Evolutionary conservation across 2,113 vertebrate genomes (phyloP).

Genomic region (Melierax canorus): DNA sequence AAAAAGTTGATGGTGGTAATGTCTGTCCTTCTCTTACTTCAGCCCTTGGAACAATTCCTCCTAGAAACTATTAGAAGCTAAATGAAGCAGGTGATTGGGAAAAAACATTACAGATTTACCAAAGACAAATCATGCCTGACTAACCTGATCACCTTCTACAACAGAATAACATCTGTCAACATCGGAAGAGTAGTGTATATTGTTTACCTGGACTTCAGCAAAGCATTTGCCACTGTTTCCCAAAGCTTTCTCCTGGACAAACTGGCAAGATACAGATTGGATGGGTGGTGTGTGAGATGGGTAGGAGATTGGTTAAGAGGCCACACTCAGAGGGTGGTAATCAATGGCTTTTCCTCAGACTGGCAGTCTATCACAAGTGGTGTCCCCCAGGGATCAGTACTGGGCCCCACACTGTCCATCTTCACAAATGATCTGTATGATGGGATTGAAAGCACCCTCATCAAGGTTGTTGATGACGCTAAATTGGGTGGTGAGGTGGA

Average conservation of each 20-base stretch:
- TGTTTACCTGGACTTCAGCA: not conserved
- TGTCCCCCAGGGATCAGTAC: not conserved
- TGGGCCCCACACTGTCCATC: not conserved
- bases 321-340: not conserved
- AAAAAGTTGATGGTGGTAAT: not conserved
- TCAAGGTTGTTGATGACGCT: not conserved
- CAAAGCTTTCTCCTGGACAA: not conserved
- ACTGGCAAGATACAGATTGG: not conserved
- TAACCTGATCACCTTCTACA: not conserved
- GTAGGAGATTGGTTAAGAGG: not conserved
- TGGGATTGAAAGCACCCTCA: not conserved
- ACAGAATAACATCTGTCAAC: not conserved
- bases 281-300: not conserved
- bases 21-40: not conserved
- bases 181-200: not conserved
- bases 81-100: not conserved
- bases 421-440: not conserved
- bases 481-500: not conserved
- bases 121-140: not conserved
- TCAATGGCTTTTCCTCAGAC: not conserved
- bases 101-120: not conserved
- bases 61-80: not conserved
- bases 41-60: not conserved
- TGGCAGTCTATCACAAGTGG: not conserved
- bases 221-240: not conserved